These are phyloP conservation scores for Premnoplex brunnescens DNA, from an alignment of 2,797 vertebrate species.

Conservation along the genomic window DNA sequence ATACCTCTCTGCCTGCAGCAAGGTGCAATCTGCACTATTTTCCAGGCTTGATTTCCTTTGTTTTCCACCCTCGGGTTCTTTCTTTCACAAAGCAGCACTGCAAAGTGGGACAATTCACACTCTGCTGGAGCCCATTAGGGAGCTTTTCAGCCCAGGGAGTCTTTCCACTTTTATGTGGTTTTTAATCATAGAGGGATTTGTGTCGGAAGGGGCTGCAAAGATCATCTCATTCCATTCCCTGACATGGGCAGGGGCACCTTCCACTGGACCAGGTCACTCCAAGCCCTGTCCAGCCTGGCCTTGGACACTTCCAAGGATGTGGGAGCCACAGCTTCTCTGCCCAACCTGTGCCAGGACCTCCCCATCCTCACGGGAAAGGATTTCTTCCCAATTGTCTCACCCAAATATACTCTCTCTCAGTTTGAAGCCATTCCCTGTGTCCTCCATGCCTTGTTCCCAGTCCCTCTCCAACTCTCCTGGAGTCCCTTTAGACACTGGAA, in stretches of 20 bases:
- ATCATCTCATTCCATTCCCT: fast-evolving
- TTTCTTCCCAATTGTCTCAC: neutral
- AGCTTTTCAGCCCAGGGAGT: neutral
- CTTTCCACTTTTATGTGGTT: neutral
- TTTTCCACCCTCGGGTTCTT: neutral
- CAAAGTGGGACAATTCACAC: neutral
- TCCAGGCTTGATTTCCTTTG: neutral
- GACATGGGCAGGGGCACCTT: neutral
- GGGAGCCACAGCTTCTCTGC: neutral
- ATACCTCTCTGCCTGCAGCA: neutral
- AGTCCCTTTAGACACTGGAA: fast-evolving
- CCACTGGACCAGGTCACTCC: fast-evolving
- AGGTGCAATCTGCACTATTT: neutral
- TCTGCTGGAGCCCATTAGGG: neutral
- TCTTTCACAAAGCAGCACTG: neutral
- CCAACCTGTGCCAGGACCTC: fast-evolving
- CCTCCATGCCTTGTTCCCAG: neutral
- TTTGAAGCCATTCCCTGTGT: neutral
- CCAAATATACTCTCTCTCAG: fast-evolving
- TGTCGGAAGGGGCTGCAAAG: fast-evolving
- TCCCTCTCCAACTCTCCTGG: neutral
- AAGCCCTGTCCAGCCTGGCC: fast-evolving
- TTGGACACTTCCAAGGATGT: neutral
- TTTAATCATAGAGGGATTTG: neutral
- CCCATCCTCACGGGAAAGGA: fast-evolving